phyloP scores from a whole-genome alignment of 2,113 vertebrate genomes.

The Patagioenas fasciata region DNA sequence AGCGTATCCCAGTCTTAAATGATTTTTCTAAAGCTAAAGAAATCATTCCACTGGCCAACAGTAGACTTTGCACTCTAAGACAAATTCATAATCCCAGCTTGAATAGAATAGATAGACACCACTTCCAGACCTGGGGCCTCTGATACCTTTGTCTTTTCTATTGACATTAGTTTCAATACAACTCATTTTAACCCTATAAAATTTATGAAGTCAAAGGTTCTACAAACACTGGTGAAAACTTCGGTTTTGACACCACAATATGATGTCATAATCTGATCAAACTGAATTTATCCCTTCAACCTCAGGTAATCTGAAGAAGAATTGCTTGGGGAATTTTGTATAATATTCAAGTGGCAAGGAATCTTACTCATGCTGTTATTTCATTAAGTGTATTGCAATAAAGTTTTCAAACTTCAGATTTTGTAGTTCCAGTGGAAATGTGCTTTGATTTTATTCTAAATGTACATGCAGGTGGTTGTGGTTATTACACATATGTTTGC shows the following conservation, averaged over 20 bases:
- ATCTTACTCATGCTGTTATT: neutral
- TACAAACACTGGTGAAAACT: neutral
- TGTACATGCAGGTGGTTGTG: neutral
- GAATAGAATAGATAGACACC: neutral
- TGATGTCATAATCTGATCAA: neutral
- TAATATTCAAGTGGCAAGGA: neutral
- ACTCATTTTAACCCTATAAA: neutral
- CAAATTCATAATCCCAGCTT: neutral
- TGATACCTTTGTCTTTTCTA: neutral
- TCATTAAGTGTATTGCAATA: neutral
- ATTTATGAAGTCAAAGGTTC: neutral
- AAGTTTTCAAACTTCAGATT: neutral
- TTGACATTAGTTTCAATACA: neutral
- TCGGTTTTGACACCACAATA: neutral
- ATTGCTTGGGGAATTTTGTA: neutral
- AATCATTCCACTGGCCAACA: neutral
- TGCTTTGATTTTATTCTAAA: neutral
- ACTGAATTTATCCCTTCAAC: neutral
- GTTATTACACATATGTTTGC: neutral
- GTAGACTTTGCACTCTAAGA: neutral
- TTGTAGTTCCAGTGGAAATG: neutral
- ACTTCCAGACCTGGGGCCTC: neutral
- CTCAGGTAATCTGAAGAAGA: neutral
- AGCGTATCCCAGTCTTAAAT: neutral
- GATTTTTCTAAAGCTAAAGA: neutral